Evolutionary conservation across 2,113 vertebrate genomes (phyloP).

Genomic region (Tamias sibiricus): DNA sequence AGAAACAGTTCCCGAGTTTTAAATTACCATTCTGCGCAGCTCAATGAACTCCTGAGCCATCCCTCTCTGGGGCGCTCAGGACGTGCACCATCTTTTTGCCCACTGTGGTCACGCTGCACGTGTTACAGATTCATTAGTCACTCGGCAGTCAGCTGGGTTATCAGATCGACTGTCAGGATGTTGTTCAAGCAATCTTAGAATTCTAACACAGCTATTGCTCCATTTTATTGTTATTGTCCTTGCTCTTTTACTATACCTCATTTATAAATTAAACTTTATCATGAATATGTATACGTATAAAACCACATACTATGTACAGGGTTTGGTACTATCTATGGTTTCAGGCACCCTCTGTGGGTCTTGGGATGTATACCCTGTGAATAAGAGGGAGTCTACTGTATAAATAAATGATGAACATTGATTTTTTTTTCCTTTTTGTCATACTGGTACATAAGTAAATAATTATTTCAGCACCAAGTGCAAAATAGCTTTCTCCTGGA

Average conservation of each 20-base stretch:
- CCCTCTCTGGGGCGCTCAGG: not conserved
- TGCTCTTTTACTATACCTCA: not conserved
- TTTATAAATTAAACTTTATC: not conserved
- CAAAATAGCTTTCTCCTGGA: not conserved
- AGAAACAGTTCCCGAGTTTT: not conserved
- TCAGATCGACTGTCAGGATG: too few species aligned
- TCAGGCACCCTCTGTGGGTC: not conserved
- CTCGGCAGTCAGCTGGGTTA: not conserved
- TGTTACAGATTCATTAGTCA: not conserved
- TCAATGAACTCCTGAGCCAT: not conserved
- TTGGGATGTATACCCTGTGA: not conserved
- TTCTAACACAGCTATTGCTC: not conserved
- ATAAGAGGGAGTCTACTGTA: not conserved
- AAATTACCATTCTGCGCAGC: not conserved
- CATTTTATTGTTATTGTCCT: not conserved
- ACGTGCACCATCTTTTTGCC: not conserved
- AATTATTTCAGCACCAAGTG: not conserved
- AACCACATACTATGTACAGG: not conserved
- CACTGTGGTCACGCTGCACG: fast-evolving
- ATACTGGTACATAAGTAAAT: not conserved
- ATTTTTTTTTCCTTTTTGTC: not conserved
- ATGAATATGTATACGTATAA: not conserved
- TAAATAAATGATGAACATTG: not conserved
- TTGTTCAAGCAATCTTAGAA: not conserved
- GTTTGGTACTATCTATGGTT: not conserved